These are phyloP conservation scores for Bufo gargarizans DNA, from an alignment of 2,113 vertebrate genomes.

Conservation along the genomic window DNA sequence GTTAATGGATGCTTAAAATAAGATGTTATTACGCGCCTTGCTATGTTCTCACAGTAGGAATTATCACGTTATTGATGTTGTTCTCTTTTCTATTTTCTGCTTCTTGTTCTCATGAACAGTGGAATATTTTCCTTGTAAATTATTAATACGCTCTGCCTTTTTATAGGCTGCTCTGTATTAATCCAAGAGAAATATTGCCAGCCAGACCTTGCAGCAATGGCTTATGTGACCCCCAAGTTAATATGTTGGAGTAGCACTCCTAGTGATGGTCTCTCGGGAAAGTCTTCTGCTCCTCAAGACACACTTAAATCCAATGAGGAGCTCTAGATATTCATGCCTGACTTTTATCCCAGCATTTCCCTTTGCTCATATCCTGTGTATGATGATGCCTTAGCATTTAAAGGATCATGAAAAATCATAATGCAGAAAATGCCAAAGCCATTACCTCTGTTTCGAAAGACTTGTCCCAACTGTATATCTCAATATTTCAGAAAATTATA, in stretches of 20 bases:
- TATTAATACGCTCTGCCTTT: conserved; percentile 73
- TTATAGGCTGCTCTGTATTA: conserved; percentile 69
- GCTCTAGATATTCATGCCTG: conserved; percentile 33
- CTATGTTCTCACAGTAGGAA: conserved; percentile 69
- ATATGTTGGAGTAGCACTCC: conserved; percentile 34
- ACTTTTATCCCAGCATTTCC: conserved; percentile 51
- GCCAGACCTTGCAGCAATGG: conserved; percentile 67
- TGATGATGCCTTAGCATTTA: conserved; percentile 54
- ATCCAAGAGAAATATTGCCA: conserved; percentile 64
- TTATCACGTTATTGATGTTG: conserved; percentile 73
- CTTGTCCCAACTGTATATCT: conserved; percentile 32
- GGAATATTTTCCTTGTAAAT: conserved; percentile 67
- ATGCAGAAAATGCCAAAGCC: conserved; percentile 57
- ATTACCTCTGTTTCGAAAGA: conserved; percentile 54
- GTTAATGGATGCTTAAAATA: conserved; percentile 80
- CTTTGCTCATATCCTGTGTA: conserved; percentile 20
- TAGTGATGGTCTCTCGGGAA: conserved; percentile 28
- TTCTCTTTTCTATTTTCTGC: conserved; percentile 55
- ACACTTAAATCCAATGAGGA: conserved; percentile 24
- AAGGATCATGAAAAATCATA: conserved; percentile 56
- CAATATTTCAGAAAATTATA: conserved; percentile 46
- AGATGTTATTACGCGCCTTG: conserved; percentile 77
- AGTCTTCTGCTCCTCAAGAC: conserved; percentile 26
- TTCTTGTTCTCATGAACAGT: conserved; percentile 57
- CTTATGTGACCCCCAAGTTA: conserved; percentile 60